Base-by-base conservation (phyloP, 64 coral and sea anemone species). In the Catalaphyllia jardinei region DNA sequence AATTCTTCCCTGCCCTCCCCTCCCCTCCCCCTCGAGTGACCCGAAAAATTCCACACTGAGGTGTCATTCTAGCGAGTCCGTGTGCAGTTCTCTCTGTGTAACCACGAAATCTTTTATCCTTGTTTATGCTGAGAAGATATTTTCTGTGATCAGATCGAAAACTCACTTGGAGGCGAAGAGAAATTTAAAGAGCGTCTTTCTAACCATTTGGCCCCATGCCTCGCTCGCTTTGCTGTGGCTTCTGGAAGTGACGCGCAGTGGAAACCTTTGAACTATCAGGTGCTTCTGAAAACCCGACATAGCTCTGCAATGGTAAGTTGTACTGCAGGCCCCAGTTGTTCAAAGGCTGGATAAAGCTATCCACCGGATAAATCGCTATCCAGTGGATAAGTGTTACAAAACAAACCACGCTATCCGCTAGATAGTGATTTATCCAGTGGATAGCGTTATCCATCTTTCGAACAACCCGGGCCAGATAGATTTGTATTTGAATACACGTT, bases 181-280 rank as follows among this genome's bases (percentile, higher is more conserved):
- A 79, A 71, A 29, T 99, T 93, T 50, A 83, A 91, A 62, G 87
- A 99, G 2, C 87, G 90, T 24, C 60, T 99, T 29, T 75, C 97
- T 6, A 90, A 77, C 64, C 93, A 95, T 74, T 25, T 99, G 78
- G 97, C 87, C 29, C 97, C 93, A 3, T 99, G 97, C 67, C 63
- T 99, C 16, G 93, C 97, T 22, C 97, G 95, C 74, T 94, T 99
- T 22, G 97, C 97, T 22, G 97, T 99, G 52, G 94, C 97, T 86
- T 88, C 97, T 91, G 97, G 97, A 35, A 90, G 74, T 31, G 97
- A 99, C 29, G 78, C 89, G 2, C 88, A 93, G 72, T 99, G 97
- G 97, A 99, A 99, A 71, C 80, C 91, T 5, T 72, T 99, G 25
- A 99, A 99, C 85, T 89, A 99, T 78, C 93, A 99, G 78, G 91